Evolutionary conservation across 2,888 invertebrate species (phyloP), one percentile per base, ranked within the genome.

Genomic region (Acrobeloides nanus): DNA sequence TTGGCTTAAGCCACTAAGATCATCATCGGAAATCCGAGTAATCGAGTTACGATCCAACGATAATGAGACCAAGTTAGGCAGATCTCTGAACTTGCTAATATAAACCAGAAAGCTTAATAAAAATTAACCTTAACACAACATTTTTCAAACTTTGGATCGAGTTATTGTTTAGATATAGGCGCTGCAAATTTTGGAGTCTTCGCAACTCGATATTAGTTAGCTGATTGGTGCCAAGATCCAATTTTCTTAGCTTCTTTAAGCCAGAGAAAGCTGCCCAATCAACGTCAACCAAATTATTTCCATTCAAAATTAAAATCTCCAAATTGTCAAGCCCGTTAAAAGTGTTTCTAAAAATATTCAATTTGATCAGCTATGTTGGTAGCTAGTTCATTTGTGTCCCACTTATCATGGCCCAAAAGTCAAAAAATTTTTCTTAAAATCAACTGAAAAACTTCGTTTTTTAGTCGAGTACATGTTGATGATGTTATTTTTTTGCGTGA

Each of bases 181-280:
- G 59, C 42, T 66, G 51, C 34, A 73, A 53, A 6, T 51, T 48
- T 8, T 51, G 48, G 21, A 69, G 46, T n/a, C 49, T 53, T 12
- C 35, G 31, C 8, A 62, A 41, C 29, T 51, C 40, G 15, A 57
- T n/a, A 49, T 57, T 20, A 2, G 51, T 44, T 4, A 77, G 43
- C n/a, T 55, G 51, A 52, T 79, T 78, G 38, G 73, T 72, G 46
- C 74, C 74, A 26, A 77, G 48, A 47, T 78, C 76, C 4, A 78
- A 64, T 7, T 53, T 32, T 25, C 46, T 49, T 10, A 73, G 53
- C 7, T 59, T 53, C 33, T 62, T 65, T 53, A 68, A 53, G 10
- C 47, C 37, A 6, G 47, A 34, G 55, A 72, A 68, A 1, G 64
- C 60, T 1, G 46, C 42, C 51, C 51, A 51, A 39, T 73, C 64